Percentiles rank a stretch among this genome's conserved stretches.
Conservation (phyloP, 1,140 invertebrate species). For the Orius insidiosus region DNA sequence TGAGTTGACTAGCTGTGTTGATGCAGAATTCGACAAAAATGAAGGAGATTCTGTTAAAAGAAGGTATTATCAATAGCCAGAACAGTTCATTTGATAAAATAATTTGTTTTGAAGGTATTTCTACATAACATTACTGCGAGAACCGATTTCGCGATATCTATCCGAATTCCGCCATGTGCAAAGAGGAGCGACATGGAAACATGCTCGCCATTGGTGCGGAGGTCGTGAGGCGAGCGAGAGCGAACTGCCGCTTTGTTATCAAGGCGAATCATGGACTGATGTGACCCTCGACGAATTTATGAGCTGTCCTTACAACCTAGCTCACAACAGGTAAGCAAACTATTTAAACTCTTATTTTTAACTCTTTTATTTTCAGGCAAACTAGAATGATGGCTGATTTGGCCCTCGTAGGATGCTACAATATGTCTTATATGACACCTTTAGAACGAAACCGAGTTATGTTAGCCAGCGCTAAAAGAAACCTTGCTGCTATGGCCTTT, state of each 20-base stretch:
- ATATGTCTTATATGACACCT: slow-evolving; percentile 52
- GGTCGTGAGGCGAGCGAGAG: slow-evolving; percentile 58
- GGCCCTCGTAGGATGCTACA: slow-evolving; percentile 88
- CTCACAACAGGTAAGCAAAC: slow-evolving; percentile 49
- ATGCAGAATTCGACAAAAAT: slow-evolving; percentile 68
- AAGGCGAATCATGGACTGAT: slow-evolving; percentile 43
- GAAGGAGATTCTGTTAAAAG: slow-evolving; percentile 62
- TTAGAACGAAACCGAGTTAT: slow-evolving; percentile 59
- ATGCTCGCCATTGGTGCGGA: slow-evolving; percentile 69
- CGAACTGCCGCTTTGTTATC: slow-evolving; percentile 63
- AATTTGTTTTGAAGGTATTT: too few relatives aligned
- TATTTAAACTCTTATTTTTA: slow-evolving; percentile 9
- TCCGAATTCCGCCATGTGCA: slow-evolving; percentile 92
- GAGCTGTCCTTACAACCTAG: slow-evolving; percentile 78
- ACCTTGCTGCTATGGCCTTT: slow-evolving; percentile 86
- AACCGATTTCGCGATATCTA: slow-evolving; percentile 77
- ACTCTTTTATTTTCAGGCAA: slow-evolving; percentile 44
- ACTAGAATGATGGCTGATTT: slow-evolving; percentile 95
- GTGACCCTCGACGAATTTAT: slow-evolving; percentile 72
- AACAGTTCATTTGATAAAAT: too few relatives aligned
- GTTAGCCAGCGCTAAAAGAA: slow-evolving; percentile 85
- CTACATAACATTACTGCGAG: slow-evolving; percentile 86
- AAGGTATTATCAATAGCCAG: too few relatives aligned
- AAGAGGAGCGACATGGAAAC: slow-evolving; percentile 90
- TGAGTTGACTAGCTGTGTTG: slow-evolving; percentile 79